These are phyloP conservation scores for Malacoctenus gilli DNA, from an alignment of 2,797 vertebrate species.

Conservation along the genomic window DNA sequence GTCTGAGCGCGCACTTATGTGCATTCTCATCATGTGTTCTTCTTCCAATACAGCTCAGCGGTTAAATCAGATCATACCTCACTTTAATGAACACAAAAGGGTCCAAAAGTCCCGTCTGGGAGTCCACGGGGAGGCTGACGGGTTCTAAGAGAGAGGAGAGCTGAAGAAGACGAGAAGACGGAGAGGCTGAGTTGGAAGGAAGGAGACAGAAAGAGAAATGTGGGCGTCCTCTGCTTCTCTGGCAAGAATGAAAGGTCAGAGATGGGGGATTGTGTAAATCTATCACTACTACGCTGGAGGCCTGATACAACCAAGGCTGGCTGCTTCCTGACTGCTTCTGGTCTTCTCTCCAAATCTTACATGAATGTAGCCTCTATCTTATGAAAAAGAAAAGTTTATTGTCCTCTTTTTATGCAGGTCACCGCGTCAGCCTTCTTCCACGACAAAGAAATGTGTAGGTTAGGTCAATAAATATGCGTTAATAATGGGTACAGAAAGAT, in stretches of 20 bases:
- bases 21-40: conserved; percentile 28
- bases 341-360: conserved; percentile 26
- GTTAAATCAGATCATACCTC: conserved; percentile 67
- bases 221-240: conserved; percentile 71
- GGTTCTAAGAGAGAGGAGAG: conserved; percentile 39
- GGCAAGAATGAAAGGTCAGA: conserved; percentile 75
- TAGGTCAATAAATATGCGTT: too few species aligned
- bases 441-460: not conserved
- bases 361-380: conserved; percentile 21
- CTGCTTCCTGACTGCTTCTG: conserved; percentile 46
- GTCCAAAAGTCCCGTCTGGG: conserved; percentile 32
- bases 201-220: conserved; percentile 47
- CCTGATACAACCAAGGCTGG: conserved; percentile 42
- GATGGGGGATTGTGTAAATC: conserved; percentile 73
- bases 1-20: conserved; percentile 27
- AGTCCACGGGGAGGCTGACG: conserved; percentile 13
- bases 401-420: too few species aligned
- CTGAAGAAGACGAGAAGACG: conserved; percentile 29
- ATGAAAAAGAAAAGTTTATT: too few species aligned
- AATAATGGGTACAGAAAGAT: not conserved
- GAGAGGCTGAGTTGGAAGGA: conserved; percentile 28
- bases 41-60: conserved; percentile 31
- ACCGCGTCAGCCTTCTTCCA: conserved; percentile 10
- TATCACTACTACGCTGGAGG: conserved; percentile 60
- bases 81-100: conserved; percentile 63